Base-by-base conservation (phyloP, 1,140 invertebrate genomes). In the Ganaspis sp. region DNA sequence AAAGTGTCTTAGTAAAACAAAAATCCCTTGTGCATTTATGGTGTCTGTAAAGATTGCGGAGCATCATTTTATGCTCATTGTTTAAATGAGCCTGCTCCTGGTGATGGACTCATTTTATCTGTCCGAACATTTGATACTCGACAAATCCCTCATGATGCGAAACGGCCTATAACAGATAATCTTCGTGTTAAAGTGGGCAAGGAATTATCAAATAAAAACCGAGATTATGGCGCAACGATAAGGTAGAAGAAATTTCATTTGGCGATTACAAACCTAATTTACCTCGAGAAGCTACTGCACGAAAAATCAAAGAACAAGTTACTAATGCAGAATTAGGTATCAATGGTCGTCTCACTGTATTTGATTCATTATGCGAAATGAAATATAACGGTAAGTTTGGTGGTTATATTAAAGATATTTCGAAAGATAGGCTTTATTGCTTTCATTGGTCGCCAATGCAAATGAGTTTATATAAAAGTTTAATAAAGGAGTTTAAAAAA, bases 331-430 rank as follows among this genome's bases (percentile, higher is more conserved):
- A 74, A 26, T 42, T 75, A 12, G 40, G 53, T 1, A 40, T 75
- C 23, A 15, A 73, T 4, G 12, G 42, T 26, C 34, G 23, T 6
- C 4, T 69, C 21, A 21, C 37, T 49, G 26, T 73, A 42, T 4
- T 78, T 45, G 58, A 74, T 69, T 79, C 70, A 19, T 40, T 82
- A 12, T 38, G 38, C 45, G 49, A 77, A 38, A 38, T 80, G 15
- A 72, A 78, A 69, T 77, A 80, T 26, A 19, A 26, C 3, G 70
- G 72, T 21, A 21, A 78, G 37, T 78, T 72, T 64, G 53, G 37
- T 1, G 78, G 78, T n/a, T 80, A 78, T 38, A 74, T 82, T 11
- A 75, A 72, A 26, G 81, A 82, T n/a, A 37, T 82, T 70, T 0
- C 34, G 1, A 38, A 54, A 12, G 64, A 77, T 54, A 38, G 73